Evolutionary conservation across 2,797 vertebrate species (phyloP), one percentile per base, ranked within the genome.

Genomic region (Paratrypauchen microcephalus): DNA sequence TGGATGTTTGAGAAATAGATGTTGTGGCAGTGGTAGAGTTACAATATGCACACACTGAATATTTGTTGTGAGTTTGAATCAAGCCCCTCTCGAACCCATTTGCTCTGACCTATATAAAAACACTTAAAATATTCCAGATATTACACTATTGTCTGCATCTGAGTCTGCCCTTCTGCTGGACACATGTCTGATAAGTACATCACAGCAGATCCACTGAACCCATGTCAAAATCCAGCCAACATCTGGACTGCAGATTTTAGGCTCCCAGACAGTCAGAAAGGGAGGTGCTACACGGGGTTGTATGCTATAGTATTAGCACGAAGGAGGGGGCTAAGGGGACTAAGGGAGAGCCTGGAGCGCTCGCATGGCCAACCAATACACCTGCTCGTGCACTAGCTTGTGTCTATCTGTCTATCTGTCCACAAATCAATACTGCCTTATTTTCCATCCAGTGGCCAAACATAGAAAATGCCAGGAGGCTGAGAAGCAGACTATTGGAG

Each of bases 161-260:
- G 80, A 65, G 77, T 50, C 54, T 48, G 64, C 59, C 68, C 59
- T 64, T 76, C 36, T 77, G 64, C 65, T 26, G 16, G 73, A 50
- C 80, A 84, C 75, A 62, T 74, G 72, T 68, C 72, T 24, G 69
- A 73, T 24, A 62, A 52, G 58, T 76, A 50, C 77, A 75, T 79
- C 78, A 47, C 70, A 59, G 21, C 59, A 66, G 63, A 80, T 76
- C 83, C 71, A 58, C 69, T 23, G 83, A 81, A 82, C 79, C 68
- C 68, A n/a, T 71, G 84, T 87, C 83, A 87, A 84, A 61, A 86
- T 79, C 74, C 81, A 66, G 79, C 0, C 26, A 91, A 88, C 90
- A 93, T 92, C 88, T 92, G 91, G 87, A 83, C 70, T 74, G 70
- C 86, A 89, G 82, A 87, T 88, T 90, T 87, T 82, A 86, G 85